Evolutionary conservation across 2,113 vertebrate species (phyloP), one percentile per base, ranked within the genome.

Genomic region (Hassar affinis): DNA sequence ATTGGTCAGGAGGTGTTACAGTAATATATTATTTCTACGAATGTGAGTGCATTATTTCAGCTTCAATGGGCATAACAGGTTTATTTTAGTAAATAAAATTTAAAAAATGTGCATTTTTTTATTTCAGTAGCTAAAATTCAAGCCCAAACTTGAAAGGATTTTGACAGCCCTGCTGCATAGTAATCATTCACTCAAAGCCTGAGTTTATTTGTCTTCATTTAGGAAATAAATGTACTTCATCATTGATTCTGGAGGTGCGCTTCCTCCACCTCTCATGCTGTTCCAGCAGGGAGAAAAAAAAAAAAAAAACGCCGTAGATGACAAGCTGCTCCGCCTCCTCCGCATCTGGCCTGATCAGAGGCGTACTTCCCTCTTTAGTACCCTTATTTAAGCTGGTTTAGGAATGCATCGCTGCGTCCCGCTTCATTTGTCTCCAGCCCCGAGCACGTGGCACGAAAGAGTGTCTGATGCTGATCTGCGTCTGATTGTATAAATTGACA

Each of bases 181-280:
- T 57, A 45, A 38, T 80, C 38, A 57, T 20, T 71, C 51, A 30
- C 30, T 56, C 66, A n/a, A 33, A 0, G 47, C 64, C 17, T 27
- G 33, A 71, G 51, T 71, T 81, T 54, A 81, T 81, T 69, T 81
- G 68, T 81, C 64, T 81, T 20, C 25, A 45, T 85, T 87, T 83
- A 80, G 78, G 15, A 56, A 79, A 87, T 59, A 25, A 71, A 54
- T 15, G 22, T n/a, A 69, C 79, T 80, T 80, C 18, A 54, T 69
- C 20, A 68, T 42, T 3, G 79, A 81, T 64, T 69, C 68, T 59
- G 25, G 27, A 82, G 38, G 30, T 45, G 54, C 0, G 68, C 80
- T 45, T 42, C 49, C 80, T 49, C 69, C 69, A 62, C 54, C 80
- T 45, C 68, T 82, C 80, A 47, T 82, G 69, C 54, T 75, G 69